Conservation (phyloP, 2,797 vertebrate species). For the Pogoniulus pusillus region DNA sequence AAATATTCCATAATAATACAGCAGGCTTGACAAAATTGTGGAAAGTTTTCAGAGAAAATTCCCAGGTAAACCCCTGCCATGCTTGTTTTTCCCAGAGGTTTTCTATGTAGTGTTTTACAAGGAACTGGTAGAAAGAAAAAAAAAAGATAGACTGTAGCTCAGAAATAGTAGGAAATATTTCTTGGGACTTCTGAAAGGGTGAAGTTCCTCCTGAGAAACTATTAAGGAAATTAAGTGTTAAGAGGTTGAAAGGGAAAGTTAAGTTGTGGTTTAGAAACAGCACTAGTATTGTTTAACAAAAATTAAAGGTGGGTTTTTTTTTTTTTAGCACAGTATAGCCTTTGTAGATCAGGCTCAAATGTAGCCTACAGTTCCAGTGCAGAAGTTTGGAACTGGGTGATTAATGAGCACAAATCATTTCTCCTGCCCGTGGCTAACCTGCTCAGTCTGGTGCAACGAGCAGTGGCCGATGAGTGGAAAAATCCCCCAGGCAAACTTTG, state of each 20-base stretch:
- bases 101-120: slow-evolving; percentile 14
- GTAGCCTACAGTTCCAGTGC: neutral
- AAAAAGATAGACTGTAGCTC: neutral
- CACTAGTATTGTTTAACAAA: neutral
- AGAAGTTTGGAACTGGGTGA: neutral
- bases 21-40: neutral
- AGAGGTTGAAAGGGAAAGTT: slow-evolving; percentile 51
- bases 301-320: neutral
- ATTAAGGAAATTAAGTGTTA: slow-evolving; percentile 13
- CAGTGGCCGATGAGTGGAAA: neutral
- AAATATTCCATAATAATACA: neutral
- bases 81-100: slow-evolving; percentile 53
- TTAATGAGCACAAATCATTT: neutral
- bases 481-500: slow-evolving; percentile 18
- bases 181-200: slow-evolving; percentile 37
- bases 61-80: slow-evolving; percentile 24
- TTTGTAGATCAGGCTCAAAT: neutral
- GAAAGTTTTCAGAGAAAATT: slow-evolving; percentile 47
- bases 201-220: slow-evolving; percentile 35
- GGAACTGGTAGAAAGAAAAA: slow-evolving; percentile 26
- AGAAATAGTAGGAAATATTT: slow-evolving; percentile 15
- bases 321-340: neutral
- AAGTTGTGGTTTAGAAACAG: slow-evolving; percentile 8
- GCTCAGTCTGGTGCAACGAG: neutral
- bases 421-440: neutral